Base-by-base conservation (phyloP, 1,140 invertebrate species). In the Drosophila baimaii region DNA sequence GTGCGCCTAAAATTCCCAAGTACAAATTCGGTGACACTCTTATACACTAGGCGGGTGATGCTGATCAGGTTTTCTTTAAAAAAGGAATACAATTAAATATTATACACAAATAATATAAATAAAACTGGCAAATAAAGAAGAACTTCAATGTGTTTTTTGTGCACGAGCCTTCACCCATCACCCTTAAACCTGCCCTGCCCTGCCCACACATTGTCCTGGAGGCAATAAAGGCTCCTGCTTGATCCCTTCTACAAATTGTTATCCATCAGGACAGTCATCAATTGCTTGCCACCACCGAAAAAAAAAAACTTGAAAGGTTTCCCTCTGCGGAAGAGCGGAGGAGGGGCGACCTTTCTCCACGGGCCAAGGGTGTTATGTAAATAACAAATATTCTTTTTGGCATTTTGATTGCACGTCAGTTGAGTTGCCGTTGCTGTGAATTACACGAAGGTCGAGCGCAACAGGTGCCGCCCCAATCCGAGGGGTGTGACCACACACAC, bases 321-420 rank as follows among this genome's bases (percentile, higher is more conserved):
- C 41, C 64, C 64, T 7, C 12, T 21, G 29, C 25, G 15, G 5
- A 1, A 12, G 9, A 5, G 12, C 31, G 39, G 29, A 15, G 25
- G 12, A 21, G 9, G 35, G n/a, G 17, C 15, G 3, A 17, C 52
- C 19, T 15, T 10, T 35, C 25, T 17, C 3, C 27, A 29, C 49
- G 12, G 15, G 3, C 5, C 62, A 25, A 58, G 74, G 58, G 41
- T 64, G 75, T 62, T 55, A 46, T 65, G 35, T 58, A 71, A 71
- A 71, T 71, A 71, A 71, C 33, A 71, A 71, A 71, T 71, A 71
- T 71, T 58, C 69, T 58, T 71, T 51, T 69, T 77, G 74, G 57
- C 75, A 78, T 63, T 78, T 78, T 78, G 76, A 78, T 78, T 78
- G 76, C 74, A 78, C 37, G 74, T 55, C 74, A 69, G 57, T 55